A percentile compares a stretch with the other conserved stretches of the same genome.
These are phyloP conservation scores for Actenoides hombroni DNA, from an alignment of 2,113 vertebrate species.

Conservation along the genomic window DNA sequence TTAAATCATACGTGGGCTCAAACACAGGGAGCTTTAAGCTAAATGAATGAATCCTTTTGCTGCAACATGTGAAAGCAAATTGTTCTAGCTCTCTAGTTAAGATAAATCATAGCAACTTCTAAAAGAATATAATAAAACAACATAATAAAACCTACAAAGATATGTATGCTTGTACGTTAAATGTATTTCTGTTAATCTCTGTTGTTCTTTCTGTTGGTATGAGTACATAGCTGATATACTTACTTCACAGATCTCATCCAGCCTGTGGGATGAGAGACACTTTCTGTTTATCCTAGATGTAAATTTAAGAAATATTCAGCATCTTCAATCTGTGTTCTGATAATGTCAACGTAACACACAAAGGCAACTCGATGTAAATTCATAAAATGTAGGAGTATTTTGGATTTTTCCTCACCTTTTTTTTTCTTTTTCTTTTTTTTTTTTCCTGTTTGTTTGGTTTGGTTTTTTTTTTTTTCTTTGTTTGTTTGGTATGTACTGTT, in stretches of 20 bases:
- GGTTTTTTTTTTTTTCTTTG: too few species aligned
- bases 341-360: background rate
- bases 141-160: background rate
- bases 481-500: background rate
- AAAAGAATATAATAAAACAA: background rate
- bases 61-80: background rate
- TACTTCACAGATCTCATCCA: background rate
- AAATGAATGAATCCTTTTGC: background rate
- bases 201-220: background rate
- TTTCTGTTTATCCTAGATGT: background rate
- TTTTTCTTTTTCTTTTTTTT: background rate
- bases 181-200: background rate
- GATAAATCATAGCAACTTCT: background rate
- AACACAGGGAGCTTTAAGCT: background rate
- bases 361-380: background rate
- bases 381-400: background rate
- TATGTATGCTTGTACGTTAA: background rate
- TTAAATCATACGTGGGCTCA: background rate
- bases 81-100: background rate
- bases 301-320: background rate
- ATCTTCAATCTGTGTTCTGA: background rate
- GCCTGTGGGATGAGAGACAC: background rate
- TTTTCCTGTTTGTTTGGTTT: too few species aligned
- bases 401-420: background rate
- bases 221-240: background rate